Evolutionary conservation across 2,797 vertebrate species (phyloP).

Genomic region (Malurus splendens): DNA sequence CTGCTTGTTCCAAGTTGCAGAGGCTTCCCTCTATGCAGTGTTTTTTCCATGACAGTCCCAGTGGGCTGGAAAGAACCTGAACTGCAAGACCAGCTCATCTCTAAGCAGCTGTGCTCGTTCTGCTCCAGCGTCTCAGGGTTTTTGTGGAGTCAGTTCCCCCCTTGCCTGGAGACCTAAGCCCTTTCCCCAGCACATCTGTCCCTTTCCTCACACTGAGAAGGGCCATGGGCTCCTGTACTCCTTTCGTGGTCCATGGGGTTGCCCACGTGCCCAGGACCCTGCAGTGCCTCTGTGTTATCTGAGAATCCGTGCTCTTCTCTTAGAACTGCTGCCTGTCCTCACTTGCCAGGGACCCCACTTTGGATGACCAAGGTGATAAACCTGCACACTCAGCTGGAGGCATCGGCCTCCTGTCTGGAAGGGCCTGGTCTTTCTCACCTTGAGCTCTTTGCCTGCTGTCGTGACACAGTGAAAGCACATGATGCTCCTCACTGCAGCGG

Average conservation of each 20-base stretch:
- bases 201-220: neutral
- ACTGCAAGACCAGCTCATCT: slow-evolving; percentile 12
- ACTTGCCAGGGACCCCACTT: neutral
- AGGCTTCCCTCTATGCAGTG: neutral
- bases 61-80: neutral
- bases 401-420: neutral
- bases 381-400: neutral
- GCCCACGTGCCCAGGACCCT: no score
- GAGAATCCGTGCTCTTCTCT: neutral
- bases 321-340: neutral
- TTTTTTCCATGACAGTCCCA: slow-evolving; percentile 4
- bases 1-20: neutral
- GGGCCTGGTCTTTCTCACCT: neutral
- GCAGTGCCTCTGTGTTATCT: neutral
- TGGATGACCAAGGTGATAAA: neutral
- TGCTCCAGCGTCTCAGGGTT: neutral
- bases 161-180: neutral
- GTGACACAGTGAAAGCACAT: neutral
- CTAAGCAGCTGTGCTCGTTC: neutral
- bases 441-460: neutral
- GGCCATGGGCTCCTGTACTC: neutral
- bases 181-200: neutral
- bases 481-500: fast-evolving
- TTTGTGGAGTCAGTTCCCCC: neutral
- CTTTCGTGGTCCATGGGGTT: fast-evolving